Conservation (phyloP, 2,113 vertebrate genomes). For the Morone saxatilis region DNA sequence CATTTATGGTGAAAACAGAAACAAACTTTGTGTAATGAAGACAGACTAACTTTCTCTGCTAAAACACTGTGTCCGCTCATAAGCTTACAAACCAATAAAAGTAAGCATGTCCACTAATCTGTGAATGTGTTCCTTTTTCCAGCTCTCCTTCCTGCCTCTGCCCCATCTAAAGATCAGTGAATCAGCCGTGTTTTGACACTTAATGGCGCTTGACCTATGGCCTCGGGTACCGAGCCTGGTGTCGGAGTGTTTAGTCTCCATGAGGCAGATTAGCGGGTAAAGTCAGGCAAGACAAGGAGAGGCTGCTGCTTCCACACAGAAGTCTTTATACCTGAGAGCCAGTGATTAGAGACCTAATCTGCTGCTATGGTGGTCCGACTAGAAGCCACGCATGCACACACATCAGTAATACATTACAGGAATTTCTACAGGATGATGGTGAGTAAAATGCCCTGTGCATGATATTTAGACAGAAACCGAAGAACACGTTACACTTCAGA, state of each 20-base stretch:
- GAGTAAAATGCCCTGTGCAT: slow-evolving; percentile 3
- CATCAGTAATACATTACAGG: slow-evolving; percentile 27
- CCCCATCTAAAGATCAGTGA: slow-evolving; percentile 66
- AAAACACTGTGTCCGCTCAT: slow-evolving; percentile 53
- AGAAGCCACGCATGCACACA: slow-evolving; percentile 32
- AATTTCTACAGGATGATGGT: slow-evolving; percentile 6
- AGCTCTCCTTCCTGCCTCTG: slow-evolving; percentile 34
- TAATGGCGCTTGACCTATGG: slow-evolving; percentile 73
- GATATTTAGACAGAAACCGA: background rate
- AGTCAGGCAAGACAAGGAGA: slow-evolving; percentile 61
- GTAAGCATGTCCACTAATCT: slow-evolving; percentile 67
- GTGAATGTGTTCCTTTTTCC: slow-evolving; percentile 76
- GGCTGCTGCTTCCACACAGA: slow-evolving; percentile 69
- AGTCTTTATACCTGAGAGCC: slow-evolving; percentile 75
- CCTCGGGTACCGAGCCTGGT: slow-evolving; percentile 54
- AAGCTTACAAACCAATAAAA: slow-evolving; percentile 61
- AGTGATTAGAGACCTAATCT: slow-evolving; percentile 79
- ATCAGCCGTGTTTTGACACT: slow-evolving; percentile 72
- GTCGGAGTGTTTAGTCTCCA: slow-evolving; percentile 72
- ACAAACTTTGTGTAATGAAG: slow-evolving; percentile 53
- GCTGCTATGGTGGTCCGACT: slow-evolving; percentile 71
- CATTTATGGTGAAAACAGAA: slow-evolving; percentile 65
- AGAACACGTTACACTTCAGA: slow-evolving; percentile 10
- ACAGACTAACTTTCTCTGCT: slow-evolving; percentile 52
- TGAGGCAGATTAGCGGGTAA: slow-evolving; percentile 75